phyloP scores from a whole-genome alignment of 2,797 vertebrate species.

The Xenops minutus region DNA sequence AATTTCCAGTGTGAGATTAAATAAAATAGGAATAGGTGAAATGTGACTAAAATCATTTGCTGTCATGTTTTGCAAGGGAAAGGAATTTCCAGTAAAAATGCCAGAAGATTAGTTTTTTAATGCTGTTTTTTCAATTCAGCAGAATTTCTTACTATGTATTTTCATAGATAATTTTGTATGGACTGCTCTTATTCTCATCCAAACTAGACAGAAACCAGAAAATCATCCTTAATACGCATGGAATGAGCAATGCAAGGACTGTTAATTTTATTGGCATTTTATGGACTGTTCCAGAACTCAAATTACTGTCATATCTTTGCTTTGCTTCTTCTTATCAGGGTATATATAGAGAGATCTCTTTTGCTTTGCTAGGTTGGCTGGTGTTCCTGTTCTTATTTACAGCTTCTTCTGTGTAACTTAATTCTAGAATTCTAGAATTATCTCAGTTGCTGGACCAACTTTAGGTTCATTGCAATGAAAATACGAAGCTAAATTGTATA shows the following conservation, averaged over 20 bases:
- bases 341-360: neutral
- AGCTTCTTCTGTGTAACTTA: neutral
- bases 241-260: neutral
- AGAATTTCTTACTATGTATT: neutral
- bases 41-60: neutral
- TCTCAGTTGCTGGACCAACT: neutral
- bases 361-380: neutral
- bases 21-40: neutral
- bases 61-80: neutral
- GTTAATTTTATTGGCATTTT: neutral
- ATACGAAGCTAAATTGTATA: neutral
- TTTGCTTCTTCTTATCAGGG: neutral
- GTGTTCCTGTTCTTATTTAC: neutral
- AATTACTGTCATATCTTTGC: neutral
- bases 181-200: neutral
- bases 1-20: neutral
- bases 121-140: neutral
- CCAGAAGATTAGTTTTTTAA: neutral
- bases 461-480: neutral
- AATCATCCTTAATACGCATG: neutral
- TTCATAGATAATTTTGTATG: neutral
- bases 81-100: neutral
- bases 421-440: neutral
- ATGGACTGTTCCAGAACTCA: neutral
- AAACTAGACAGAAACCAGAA: neutral